A percentile compares a stretch with the other conserved stretches of the same genome.
Conservation (phyloP, 2,888 invertebrate genomes). For the Emmelina monodactyla region DNA sequence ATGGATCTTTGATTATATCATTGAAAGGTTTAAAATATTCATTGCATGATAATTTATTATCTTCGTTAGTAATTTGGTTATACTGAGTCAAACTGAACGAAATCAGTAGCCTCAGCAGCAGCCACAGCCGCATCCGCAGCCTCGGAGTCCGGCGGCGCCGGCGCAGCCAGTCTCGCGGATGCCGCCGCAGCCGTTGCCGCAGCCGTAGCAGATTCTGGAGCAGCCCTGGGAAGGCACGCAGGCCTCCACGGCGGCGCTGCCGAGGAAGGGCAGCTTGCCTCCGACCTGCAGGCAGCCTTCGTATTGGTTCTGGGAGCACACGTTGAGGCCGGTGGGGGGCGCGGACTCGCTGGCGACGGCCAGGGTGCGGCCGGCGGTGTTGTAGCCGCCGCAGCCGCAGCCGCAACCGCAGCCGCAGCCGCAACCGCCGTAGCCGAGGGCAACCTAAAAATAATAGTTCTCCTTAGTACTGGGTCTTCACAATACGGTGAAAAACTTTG, state of each 20-base stretch:
- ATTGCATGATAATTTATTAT: too few species aligned
- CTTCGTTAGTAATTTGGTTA: too few species aligned
- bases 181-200: background rate
- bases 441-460: too few species aligned
- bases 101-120: background rate
- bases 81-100: too few species aligned
- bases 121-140: background rate
- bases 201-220: background rate
- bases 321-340: background rate
- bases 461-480: too few species aligned
- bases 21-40: too few species aligned
- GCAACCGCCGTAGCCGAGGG: too few species aligned
- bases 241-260: background rate
- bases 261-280: background rate
- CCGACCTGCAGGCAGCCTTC: background rate
- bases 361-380: background rate
- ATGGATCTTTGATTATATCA: too few species aligned
- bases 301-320: background rate
- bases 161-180: background rate
- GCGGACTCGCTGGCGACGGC: background rate
- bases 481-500: too few species aligned
- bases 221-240: background rate
- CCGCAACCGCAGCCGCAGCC: slow-evolving; percentile 1
- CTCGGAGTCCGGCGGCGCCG: too few species aligned
- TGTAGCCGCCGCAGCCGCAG: background rate